Conservation (phyloP, 1,140 invertebrate genomes). For the Eriocheir sinensis region DNA sequence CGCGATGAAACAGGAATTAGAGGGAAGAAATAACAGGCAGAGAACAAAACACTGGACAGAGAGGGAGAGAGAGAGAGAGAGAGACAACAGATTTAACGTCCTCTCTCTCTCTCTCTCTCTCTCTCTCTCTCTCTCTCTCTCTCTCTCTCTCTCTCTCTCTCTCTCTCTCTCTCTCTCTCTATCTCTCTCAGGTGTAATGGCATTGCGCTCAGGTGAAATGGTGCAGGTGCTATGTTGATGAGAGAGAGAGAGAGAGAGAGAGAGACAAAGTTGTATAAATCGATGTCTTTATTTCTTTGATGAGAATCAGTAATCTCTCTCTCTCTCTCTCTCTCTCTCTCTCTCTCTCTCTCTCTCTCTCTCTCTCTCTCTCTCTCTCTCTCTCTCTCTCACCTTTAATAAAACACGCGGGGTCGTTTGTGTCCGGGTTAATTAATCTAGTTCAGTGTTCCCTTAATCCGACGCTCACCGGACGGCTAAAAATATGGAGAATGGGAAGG, state of each 20-base stretch:
- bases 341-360: neutral
- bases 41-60: too few relatives aligned
- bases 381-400: slow-evolving; percentile 9
- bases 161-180: slow-evolving; percentile 19
- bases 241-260: too few relatives aligned
- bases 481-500: neutral
- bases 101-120: neutral
- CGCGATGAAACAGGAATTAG: too few relatives aligned
- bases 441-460: neutral
- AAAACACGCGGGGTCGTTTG: neutral
- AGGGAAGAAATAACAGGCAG: too few relatives aligned
- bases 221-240: too few relatives aligned
- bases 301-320: too few relatives aligned
- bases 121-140: neutral
- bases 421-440: slow-evolving; percentile 11
- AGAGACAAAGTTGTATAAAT: too few relatives aligned
- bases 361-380: slow-evolving; percentile 17
- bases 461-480: neutral
- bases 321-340: neutral
- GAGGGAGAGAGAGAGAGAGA: too few relatives aligned
- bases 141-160: slow-evolving; percentile 8
- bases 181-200: neutral
- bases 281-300: too few relatives aligned
- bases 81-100: neutral
- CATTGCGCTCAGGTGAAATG: too few relatives aligned